Evolutionary conservation across 2,888 invertebrate species (phyloP).

Genomic region (Clepsis dumicolana): DNA sequence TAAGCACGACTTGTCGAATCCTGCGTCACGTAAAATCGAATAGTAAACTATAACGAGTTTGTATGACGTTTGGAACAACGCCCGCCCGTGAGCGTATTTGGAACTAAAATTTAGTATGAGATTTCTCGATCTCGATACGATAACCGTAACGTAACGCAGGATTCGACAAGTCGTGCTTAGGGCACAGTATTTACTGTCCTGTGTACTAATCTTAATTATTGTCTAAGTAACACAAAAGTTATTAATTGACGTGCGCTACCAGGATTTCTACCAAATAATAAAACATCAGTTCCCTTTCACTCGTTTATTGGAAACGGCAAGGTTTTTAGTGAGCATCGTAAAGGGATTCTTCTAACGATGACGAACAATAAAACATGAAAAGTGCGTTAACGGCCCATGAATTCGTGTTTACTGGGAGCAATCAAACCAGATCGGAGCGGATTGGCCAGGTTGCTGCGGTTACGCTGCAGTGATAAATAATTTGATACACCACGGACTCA

Average conservation of each 20-base stretch:
- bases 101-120: too few relatives aligned
- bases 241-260: neutral
- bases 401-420: slow-evolving; percentile 75
- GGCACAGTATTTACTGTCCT: too few relatives aligned
- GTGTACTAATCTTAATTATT: too few relatives aligned
- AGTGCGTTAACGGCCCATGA: slow-evolving; percentile 82
- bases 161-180: too few relatives aligned
- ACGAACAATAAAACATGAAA: slow-evolving; percentile 81
- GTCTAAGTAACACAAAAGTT: too few relatives aligned
- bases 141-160: too few relatives aligned
- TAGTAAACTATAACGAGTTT: too few relatives aligned
- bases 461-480: slow-evolving; percentile 22
- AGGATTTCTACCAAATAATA: slow-evolving; percentile 37
- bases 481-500: slow-evolving; percentile 24
- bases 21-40: too few relatives aligned
- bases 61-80: too few relatives aligned
- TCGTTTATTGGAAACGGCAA: slow-evolving; percentile 69
- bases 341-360: slow-evolving; percentile 77
- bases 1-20: too few relatives aligned
- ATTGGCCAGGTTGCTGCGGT: slow-evolving; percentile 51
- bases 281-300: slow-evolving; percentile 60
- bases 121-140: too few relatives aligned
- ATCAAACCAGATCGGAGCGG: slow-evolving; percentile 64
- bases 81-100: too few relatives aligned
- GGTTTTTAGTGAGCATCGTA: slow-evolving; percentile 72